Percentiles rank a stretch among this genome's conserved stretches.
Evolutionary conservation across 2,888 invertebrate genomes (phyloP).

Genomic region (Thecocarcelia acutangulata): DNA sequence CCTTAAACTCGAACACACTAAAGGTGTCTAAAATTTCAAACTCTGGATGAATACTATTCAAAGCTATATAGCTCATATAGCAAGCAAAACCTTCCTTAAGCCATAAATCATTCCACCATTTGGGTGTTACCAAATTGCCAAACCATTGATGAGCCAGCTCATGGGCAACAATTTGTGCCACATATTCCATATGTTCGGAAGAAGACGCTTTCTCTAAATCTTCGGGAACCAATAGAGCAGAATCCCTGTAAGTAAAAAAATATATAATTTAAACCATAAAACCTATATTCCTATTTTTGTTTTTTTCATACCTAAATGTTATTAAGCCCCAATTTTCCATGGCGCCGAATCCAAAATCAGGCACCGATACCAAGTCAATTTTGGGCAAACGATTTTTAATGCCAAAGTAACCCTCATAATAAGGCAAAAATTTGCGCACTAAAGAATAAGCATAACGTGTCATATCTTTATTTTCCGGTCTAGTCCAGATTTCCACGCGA

Average conservation of each 20-base stretch:
- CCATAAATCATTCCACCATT: slow-evolving; percentile 90
- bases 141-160: slow-evolving; percentile 93
- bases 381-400: slow-evolving; percentile 85
- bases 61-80: slow-evolving; percentile 82
- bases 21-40: slow-evolving; percentile 85
- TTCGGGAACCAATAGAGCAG: slow-evolving; percentile 82
- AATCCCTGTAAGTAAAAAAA: slow-evolving; percentile 82
- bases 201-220: slow-evolving; percentile 81
- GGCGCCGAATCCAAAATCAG: slow-evolving; percentile 87
- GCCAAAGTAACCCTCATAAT: slow-evolving; percentile 85
- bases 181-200: slow-evolving; percentile 84
- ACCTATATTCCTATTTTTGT: slow-evolving; percentile 8
- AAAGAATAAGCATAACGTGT: slow-evolving; percentile 83
- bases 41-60: slow-evolving; percentile 82
- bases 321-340: slow-evolving; percentile 88
- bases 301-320: slow-evolving; percentile 82
- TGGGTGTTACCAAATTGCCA: slow-evolving; percentile 88
- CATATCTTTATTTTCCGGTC: slow-evolving; percentile 79
- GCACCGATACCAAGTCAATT: slow-evolving; percentile 88
- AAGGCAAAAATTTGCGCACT: slow-evolving; percentile 84
- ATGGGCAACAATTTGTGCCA: slow-evolving; percentile 87
- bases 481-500: slow-evolving; percentile 80
- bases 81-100: slow-evolving; percentile 84
- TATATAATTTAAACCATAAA: not conserved
- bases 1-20: slow-evolving; percentile 82